Percentiles rank a stretch among this genome's conserved stretches.
Conservation (phyloP, 1,140 invertebrate species). For the Diploscapter pachys region DNA sequence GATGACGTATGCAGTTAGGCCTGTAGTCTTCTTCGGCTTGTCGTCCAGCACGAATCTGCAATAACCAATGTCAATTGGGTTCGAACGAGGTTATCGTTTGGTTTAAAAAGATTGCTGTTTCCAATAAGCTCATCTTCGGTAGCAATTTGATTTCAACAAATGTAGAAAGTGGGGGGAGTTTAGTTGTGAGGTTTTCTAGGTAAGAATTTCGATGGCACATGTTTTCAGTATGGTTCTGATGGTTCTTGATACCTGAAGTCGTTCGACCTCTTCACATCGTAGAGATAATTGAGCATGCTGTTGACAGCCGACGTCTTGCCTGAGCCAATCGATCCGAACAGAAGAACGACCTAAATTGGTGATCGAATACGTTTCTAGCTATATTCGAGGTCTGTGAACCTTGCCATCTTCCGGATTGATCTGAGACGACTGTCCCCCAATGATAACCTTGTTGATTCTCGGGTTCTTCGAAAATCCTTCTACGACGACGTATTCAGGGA, state of each 20-base stretch:
- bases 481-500: slow-evolving; percentile 20
- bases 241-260: slow-evolving; percentile 19
- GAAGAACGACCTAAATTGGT: slow-evolving; percentile 17
- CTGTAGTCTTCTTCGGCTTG: slow-evolving; percentile 14
- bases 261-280: slow-evolving; percentile 36
- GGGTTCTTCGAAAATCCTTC: slow-evolving; percentile 21
- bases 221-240: no score
- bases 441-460: slow-evolving; percentile 29
- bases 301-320: slow-evolving; percentile 31
- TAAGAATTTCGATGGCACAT: no score
- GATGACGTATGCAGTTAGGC: slow-evolving; percentile 33
- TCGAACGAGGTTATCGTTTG: no score
- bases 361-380: not conserved
- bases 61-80: no score
- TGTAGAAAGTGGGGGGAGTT: not conserved
- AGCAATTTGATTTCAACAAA: no score
- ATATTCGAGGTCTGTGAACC: not conserved
- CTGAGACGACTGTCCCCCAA: slow-evolving; percentile 22
- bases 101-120: no score
- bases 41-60: slow-evolving; percentile 31
- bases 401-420: slow-evolving; percentile 23
- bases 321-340: slow-evolving; percentile 27
- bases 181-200: no score
- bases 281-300: slow-evolving; percentile 34
- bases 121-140: no score